phyloP scores from a whole-genome alignment of 2,797 vertebrate genomes.

The Pteropus rufus region DNA sequence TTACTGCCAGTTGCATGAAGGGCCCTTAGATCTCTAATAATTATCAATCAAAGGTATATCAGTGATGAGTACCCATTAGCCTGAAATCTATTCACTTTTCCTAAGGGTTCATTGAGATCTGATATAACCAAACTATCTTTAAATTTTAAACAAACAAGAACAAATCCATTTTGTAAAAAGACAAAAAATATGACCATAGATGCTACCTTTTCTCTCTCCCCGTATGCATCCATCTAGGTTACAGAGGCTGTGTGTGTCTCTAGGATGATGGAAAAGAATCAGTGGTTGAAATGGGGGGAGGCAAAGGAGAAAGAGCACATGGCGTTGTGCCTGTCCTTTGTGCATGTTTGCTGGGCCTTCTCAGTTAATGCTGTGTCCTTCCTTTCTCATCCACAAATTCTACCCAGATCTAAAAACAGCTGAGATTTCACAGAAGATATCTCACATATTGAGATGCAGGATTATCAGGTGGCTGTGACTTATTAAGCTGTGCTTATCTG shows the following conservation, averaged over 20 bases:
- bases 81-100: not conserved
- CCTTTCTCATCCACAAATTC: not conserved
- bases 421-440: not conserved
- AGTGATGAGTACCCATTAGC: not conserved
- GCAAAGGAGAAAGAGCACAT: rapidly evolving
- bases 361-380: not conserved
- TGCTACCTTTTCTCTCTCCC: not conserved
- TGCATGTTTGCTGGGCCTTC: not conserved
- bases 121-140: not conserved
- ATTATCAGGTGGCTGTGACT: not conserved
- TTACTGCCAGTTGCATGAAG: not conserved
- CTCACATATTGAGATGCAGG: rapidly evolving
- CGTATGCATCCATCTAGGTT: rapidly evolving
- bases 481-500: not conserved
- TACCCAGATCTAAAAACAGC: not conserved
- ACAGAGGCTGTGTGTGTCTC: not conserved
- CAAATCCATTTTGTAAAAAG: not conserved
- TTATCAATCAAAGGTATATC: rapidly evolving
- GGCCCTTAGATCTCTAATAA: not conserved
- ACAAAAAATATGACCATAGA: not conserved
- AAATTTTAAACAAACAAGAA: not conserved
- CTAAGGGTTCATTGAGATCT: not conserved
- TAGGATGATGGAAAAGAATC: not conserved
- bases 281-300: not conserved
- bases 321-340: not conserved